A percentile compares a stretch with the other conserved stretches of the same genome.
Conservation (phyloP, 2,113 vertebrate genomes). For the Terrapene triunguis region DNA sequence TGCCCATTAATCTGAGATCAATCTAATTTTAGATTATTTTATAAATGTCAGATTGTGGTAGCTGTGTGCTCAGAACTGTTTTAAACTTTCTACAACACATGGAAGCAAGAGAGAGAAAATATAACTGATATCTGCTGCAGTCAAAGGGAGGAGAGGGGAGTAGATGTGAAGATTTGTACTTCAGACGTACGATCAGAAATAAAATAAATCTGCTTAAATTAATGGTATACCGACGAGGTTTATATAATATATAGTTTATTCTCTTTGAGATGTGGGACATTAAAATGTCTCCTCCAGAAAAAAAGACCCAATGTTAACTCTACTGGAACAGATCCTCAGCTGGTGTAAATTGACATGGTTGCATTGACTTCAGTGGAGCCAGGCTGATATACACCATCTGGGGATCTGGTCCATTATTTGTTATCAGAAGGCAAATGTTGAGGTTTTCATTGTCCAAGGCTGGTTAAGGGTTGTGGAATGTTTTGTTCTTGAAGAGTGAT, state of each 20-base stretch:
- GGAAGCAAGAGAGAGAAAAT: not conserved
- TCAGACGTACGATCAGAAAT: not conserved
- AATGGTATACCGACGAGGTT: not conserved
- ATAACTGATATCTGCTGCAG: not conserved
- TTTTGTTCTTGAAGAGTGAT: slow-evolving; percentile 29
- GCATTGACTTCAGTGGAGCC: slow-evolving; percentile 15
- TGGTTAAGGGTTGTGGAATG: not conserved
- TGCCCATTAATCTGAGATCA: slow-evolving; percentile 44
- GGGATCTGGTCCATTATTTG: fast-evolving
- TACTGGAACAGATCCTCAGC: not conserved
- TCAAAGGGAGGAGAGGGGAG: not conserved
- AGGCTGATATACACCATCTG: not conserved
- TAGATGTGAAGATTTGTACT: not conserved
- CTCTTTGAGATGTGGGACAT: not conserved
- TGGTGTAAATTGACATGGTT: not conserved
- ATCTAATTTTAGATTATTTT: slow-evolving; percentile 54
- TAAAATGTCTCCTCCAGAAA: not conserved
- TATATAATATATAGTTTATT: not conserved
- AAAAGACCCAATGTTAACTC: not conserved
- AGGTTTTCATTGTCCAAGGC: not conserved
- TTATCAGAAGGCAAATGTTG: not conserved
- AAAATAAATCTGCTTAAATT: not conserved
- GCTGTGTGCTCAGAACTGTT: slow-evolving; percentile 3
- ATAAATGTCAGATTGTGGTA: not conserved
- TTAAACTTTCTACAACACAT: not conserved